Percentiles rank a stretch among this genome's conserved stretches.
Evolutionary conservation across 2,797 vertebrate species (phyloP).

Genomic region (Mormyrus hasselquistii): DNA sequence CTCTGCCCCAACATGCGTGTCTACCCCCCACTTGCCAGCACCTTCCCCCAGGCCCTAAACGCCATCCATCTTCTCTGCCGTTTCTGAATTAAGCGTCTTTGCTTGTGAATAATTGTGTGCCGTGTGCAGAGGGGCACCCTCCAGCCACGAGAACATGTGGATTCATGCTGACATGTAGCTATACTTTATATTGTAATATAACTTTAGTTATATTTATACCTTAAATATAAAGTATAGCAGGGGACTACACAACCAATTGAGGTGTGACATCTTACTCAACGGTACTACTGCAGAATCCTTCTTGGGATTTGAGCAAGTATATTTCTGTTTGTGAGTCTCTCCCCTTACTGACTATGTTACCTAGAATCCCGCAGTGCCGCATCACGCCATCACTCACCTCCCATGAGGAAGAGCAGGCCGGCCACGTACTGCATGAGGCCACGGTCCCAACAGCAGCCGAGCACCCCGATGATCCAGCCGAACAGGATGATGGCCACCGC

Average conservation of each 20-base stretch:
- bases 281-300: neutral
- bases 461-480: conserved; percentile 90
- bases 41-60: neutral
- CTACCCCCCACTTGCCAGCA: neutral
- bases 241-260: neutral
- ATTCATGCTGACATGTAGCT: neutral
- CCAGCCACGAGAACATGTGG: neutral
- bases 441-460: conserved; percentile 96
- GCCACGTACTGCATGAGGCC: conserved; percentile 99
- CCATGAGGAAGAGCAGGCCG: conserved; percentile 97
- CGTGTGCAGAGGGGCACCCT: neutral
- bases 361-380: neutral
- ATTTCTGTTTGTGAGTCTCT: neutral
- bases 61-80: neutral
- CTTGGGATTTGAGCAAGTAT: neutral
- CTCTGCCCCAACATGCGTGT: neutral
- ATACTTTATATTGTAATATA: neutral
- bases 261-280: neutral
- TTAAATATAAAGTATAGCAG: neutral
- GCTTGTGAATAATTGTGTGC: neutral
- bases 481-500: conserved; percentile 97
- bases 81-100: neutral
- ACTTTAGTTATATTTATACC: neutral
- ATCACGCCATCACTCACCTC: conserved; percentile 68
- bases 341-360: neutral